phyloP scores from a whole-genome alignment of 2,797 vertebrate genomes.

The Kryptolebias ocellatus region DNA sequence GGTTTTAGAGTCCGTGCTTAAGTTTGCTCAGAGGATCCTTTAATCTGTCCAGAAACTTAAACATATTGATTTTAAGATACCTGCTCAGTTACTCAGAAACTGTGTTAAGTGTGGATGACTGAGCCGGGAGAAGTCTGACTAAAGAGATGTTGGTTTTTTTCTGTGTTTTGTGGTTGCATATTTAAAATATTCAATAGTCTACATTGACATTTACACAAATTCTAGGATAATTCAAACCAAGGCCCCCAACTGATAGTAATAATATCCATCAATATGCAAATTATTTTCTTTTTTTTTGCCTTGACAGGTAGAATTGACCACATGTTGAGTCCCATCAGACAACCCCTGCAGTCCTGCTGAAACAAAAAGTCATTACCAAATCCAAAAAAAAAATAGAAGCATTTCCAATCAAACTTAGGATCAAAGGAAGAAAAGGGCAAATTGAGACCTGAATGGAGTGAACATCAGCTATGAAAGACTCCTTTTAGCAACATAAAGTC shows the following conservation, averaged over 20 bases:
- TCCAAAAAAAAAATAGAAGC: not conserved
- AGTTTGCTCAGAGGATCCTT: no score
- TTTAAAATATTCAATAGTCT: constrained; percentile 6
- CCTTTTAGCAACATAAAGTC: no score
- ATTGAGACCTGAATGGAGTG: not conserved
- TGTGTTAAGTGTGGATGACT: no score
- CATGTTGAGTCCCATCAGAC: not conserved
- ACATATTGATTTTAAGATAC: no score
- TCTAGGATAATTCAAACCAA: not conserved
- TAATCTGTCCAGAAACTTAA: no score
- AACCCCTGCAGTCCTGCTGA: not conserved
- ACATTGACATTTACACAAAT: constrained; percentile 8
- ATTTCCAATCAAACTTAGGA: not conserved
- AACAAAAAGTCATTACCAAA: not conserved
- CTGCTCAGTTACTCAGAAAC: no score
- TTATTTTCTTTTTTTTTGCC: not conserved
- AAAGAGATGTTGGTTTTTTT: no score
- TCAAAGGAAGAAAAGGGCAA: not conserved
- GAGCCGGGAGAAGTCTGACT: no score
- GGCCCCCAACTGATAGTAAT: not conserved
- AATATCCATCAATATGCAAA: constrained; percentile 3
- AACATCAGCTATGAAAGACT: no score
- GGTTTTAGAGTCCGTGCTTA: no score
- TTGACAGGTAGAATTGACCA: not conserved
- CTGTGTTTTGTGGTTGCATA: not conserved